phyloP scores from a whole-genome alignment of 2,888 invertebrate genomes.

The Crioceris asparagi region DNA sequence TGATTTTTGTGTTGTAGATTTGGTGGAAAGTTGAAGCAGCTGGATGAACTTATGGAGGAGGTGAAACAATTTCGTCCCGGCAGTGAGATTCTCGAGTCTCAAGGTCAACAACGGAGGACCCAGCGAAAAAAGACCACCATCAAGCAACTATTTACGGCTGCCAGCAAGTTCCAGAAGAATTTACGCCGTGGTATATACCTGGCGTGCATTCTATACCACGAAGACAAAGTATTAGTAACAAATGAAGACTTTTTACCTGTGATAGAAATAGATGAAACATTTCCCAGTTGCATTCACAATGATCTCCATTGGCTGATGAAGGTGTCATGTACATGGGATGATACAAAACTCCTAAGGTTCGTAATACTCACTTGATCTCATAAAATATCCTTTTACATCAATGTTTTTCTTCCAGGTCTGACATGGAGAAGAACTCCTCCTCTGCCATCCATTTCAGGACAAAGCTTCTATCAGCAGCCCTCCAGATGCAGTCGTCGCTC shows the following conservation, averaged over 20 bases:
- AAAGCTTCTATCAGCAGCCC: slow-evolving; percentile 84
- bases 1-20: slow-evolving; percentile 37
- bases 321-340: slow-evolving; percentile 94
- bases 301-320: slow-evolving; percentile 96
- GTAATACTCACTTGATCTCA: background rate
- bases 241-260: slow-evolving; percentile 96
- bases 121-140: slow-evolving; percentile 81
- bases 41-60: slow-evolving; percentile 65
- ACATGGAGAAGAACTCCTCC: slow-evolving; percentile 89
- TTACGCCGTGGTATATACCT: slow-evolving; percentile 86
- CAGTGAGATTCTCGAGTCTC: slow-evolving; percentile 56
- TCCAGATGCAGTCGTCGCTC: slow-evolving; percentile 61
- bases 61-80: slow-evolving; percentile 49
- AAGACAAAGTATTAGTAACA: slow-evolving; percentile 91
- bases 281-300: slow-evolving; percentile 79
- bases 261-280: slow-evolving; percentile 93
- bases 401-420: slow-evolving; percentile 38
- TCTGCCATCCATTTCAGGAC: slow-evolving; percentile 86
- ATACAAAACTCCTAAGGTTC: slow-evolving; percentile 78
- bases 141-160: slow-evolving; percentile 88
- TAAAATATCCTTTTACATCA: too few relatives aligned
- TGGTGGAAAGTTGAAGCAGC: slow-evolving; percentile 57
- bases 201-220: slow-evolving; percentile 87
- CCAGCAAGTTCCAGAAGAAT: slow-evolving; percentile 94
- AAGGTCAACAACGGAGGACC: slow-evolving; percentile 50